Percentiles rank a stretch among this genome's conserved stretches.
These are phyloP conservation scores for Spicauda simplicius DNA, from an alignment of 2,888 invertebrate species.

Conservation along the genomic window DNA sequence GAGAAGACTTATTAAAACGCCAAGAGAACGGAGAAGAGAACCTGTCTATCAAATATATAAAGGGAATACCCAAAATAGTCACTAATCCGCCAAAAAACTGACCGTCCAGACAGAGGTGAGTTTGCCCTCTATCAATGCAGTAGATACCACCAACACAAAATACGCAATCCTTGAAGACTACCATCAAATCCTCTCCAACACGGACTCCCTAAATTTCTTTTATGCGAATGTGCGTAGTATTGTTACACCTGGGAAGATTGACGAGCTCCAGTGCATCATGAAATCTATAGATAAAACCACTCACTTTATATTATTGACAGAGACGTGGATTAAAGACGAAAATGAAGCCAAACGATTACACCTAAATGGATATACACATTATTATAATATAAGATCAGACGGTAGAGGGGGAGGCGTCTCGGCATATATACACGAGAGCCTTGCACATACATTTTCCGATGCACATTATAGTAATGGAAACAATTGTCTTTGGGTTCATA, in stretches of 20 bases:
- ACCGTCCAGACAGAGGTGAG: not conserved
- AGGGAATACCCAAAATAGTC: conserved; percentile 2
- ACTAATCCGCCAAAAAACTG: not conserved
- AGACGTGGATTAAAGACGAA: conserved; percentile 8
- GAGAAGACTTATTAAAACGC: not conserved
- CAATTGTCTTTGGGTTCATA: not conserved
- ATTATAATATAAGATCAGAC: conserved; percentile 17
- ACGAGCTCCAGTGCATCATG: conserved; percentile 5
- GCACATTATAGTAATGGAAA: conserved; percentile 1
- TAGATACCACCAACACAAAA: not conserved
- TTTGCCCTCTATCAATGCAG: not conserved
- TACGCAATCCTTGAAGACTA: not conserved
- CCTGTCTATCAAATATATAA: conserved; percentile 1
- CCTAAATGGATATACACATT: conserved; percentile 7
- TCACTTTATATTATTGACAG: conserved; percentile 6
- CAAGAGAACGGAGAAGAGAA: not conserved
- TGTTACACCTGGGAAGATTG: conserved; percentile 1
- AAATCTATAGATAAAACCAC: conserved; percentile 6
- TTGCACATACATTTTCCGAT: not conserved
- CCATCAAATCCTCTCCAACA: not conserved
- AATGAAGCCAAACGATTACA: conserved; percentile 1
- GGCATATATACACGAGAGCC: conserved; percentile 17
- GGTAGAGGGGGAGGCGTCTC: conserved; percentile 34
- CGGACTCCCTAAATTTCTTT: conserved; percentile 1
- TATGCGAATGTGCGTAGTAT: conserved; percentile 17